Base-by-base conservation (phyloP, 2,797 vertebrate genomes). In the Apogon hyalosoma region DNA sequence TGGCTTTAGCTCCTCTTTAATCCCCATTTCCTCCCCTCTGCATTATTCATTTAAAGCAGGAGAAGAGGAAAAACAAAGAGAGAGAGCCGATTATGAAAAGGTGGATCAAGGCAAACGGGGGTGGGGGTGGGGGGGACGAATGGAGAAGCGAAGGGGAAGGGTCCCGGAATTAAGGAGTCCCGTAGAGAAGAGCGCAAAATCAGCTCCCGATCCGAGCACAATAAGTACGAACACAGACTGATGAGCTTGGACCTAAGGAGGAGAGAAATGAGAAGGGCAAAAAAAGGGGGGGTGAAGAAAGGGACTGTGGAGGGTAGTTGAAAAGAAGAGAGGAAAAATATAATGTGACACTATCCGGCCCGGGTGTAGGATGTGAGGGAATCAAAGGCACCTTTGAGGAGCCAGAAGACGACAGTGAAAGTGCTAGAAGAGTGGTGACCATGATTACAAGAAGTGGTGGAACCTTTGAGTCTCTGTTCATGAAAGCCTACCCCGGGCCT, bases 391-490 rank as follows among this genome's bases (percentile, higher is more conserved):
- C 79, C 91, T 93, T 91, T 91, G 90, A 93, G 91, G 89, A 87
- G 77, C 77, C 77, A 76, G 73, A 87, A 85, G 89, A 91, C 86
- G 90, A 87, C 88, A 88, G 81, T 78, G 67, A 79, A 89, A 88
- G 78, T 78, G 79, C 86, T 80, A 48, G 66, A 88, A 90, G 85
- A 92, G 90, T 85, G 82, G 80, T 91, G 91, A 90, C 90, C 92
- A 93, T 94, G 93, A 95, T 94, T 95, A 94, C 85, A 94, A 93
- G 92, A 92, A 91, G 87, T 69, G 76, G 87, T 83, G 83, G 86
- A 91, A 83, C 81, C 86, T 93, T 92, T 90, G 90, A 93, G 90
- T 86, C 85, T 88, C 71, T 60, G 72, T 69, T 91, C 89, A 90
- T 89, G 87, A 93, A 92, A 93, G 90, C 74, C 87, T 78, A 87